These are phyloP conservation scores for Bruchidius siliquastri DNA, from an alignment of 2,888 invertebrate genomes.

Conservation along the genomic window DNA sequence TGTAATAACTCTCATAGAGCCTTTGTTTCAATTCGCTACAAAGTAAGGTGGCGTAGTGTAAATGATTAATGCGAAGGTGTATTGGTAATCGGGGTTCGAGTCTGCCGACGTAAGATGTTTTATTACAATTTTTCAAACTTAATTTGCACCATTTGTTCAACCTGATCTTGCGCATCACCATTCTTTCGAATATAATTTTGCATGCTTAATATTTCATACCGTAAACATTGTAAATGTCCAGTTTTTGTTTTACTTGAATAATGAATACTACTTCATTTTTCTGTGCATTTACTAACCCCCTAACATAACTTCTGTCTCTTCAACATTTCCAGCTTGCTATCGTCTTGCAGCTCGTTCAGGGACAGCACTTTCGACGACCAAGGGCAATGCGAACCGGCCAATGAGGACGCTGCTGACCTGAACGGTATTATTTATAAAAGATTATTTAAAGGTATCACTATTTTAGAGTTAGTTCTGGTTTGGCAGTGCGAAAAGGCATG, in stretches of 20 bases:
- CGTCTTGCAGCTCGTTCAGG: slow-evolving; percentile 81
- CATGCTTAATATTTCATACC: too few species aligned
- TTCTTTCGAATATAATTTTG: too few species aligned
- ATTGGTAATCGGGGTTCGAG: too few species aligned
- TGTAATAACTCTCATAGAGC: too few species aligned
- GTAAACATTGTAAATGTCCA: too few species aligned
- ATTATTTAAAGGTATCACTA: slow-evolving; percentile 42
- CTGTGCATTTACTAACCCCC: slow-evolving; percentile 17
- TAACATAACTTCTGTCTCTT: slow-evolving; percentile 21
- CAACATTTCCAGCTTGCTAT: slow-evolving; percentile 60
- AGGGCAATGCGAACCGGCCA: slow-evolving; percentile 45
- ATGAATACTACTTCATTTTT: not conserved
- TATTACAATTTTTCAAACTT: too few species aligned
- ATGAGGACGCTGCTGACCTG: slow-evolving; percentile 54
- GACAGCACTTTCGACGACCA: slow-evolving; percentile 75
- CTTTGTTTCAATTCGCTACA: too few species aligned
- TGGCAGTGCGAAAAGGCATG: not conserved
- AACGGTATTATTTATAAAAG: slow-evolving; percentile 45
- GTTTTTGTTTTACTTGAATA: not conserved
- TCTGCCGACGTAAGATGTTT: too few species aligned
- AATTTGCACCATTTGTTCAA: too few species aligned
- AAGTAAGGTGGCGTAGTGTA: too few species aligned
- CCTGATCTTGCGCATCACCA: too few species aligned
- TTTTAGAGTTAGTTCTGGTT: slow-evolving; percentile 8
- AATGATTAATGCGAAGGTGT: too few species aligned